These are phyloP conservation scores for Watsonalla cultraria DNA, from an alignment of 2,888 invertebrate species.

Conservation along the genomic window DNA sequence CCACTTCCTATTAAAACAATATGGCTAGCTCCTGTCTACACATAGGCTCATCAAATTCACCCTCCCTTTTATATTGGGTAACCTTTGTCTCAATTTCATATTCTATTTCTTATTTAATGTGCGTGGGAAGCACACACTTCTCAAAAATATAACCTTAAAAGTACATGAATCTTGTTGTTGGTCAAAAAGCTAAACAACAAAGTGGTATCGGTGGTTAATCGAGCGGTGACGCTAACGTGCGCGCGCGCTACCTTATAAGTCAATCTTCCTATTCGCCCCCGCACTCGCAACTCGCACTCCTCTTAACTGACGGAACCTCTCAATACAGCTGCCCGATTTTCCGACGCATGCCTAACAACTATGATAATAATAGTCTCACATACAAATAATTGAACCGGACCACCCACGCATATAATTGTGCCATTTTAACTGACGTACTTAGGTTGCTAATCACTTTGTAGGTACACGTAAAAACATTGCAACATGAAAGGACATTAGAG, in stretches of 20 bases:
- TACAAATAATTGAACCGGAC: constrained; percentile 16
- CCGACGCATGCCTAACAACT: constrained; percentile 44
- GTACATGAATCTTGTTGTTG: constrained; percentile 53
- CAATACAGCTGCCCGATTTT: constrained; percentile 40
- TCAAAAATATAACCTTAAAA: constrained; percentile 66
- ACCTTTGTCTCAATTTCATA: constrained; percentile 1
- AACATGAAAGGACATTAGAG: neutral
- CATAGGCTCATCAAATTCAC: too few species aligned
- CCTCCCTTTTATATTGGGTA: neutral
- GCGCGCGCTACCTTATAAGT: constrained; percentile 61
- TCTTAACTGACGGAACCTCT: constrained; percentile 49
- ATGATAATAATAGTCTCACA: constrained; percentile 42
- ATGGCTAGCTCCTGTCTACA: too few species aligned
- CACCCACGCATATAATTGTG: neutral
- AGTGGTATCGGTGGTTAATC: constrained; percentile 47
- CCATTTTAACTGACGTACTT: neutral
- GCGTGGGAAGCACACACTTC: constrained; percentile 45
- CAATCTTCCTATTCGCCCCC: constrained; percentile 74
- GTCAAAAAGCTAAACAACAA: constrained; percentile 51
- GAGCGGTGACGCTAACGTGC: constrained; percentile 62
- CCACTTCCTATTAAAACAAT: too few species aligned
- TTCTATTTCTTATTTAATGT: constrained; percentile 9
- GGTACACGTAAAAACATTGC: neutral
- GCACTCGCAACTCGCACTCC: constrained; percentile 26
- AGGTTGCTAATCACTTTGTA: neutral